These are phyloP conservation scores for Dasypogon diadema DNA, from an alignment of 2,888 invertebrate genomes.

Conservation along the genomic window DNA sequence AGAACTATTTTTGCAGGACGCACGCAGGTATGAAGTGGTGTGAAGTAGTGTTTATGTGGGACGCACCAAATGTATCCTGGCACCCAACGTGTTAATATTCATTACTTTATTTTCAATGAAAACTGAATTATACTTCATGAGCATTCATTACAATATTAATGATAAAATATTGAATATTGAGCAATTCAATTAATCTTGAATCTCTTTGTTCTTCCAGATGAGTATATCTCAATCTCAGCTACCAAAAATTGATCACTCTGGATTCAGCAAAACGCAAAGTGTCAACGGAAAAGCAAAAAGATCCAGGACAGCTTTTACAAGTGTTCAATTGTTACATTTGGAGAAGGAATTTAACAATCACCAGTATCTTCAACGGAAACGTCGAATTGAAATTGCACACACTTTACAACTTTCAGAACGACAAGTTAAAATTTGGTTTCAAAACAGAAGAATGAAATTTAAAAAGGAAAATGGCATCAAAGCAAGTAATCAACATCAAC, in stretches of 20 bases:
- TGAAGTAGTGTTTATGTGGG: no score
- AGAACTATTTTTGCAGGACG: no score
- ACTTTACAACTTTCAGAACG: constrained; percentile 88
- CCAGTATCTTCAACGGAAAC: constrained; percentile 89
- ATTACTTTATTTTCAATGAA: no score
- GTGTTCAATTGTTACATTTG: constrained; percentile 93
- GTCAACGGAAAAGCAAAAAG: constrained; percentile 74
- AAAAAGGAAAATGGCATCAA: constrained; percentile 73
- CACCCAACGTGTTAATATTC: no score
- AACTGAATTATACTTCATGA: no score
- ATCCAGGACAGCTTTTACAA: constrained; percentile 94
- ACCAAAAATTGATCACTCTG: neutral
- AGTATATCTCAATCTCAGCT: neutral
- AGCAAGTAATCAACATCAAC: constrained; percentile 31
- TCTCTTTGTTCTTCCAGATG: constrained; percentile 46
- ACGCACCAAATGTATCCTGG: no score
- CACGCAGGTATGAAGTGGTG: no score
- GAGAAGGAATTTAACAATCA: constrained; percentile 97
- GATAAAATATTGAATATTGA: no score
- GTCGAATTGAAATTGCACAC: constrained; percentile 96
- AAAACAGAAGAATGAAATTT: constrained; percentile 84
- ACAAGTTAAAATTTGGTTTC: constrained; percentile 90
- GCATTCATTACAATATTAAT: no score
- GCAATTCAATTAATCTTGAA: no score
- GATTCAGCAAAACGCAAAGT: neutral